Conservation (phyloP, 2,113 vertebrate species). For the Canis aureus region DNA sequence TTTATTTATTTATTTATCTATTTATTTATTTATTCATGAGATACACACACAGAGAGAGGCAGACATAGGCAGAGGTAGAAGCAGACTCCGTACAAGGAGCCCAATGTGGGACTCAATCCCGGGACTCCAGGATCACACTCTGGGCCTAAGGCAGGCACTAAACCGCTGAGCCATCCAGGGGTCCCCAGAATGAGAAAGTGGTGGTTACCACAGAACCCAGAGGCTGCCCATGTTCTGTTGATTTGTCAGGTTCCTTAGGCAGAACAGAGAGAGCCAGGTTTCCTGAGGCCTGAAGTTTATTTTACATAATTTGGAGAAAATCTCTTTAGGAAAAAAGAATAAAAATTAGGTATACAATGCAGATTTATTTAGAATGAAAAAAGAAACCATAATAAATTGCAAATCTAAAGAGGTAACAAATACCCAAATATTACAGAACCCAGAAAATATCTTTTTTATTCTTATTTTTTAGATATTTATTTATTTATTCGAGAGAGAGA, state of each 20-base stretch:
- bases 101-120: too few relatives aligned
- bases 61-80: too few relatives aligned
- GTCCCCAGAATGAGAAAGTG: not conserved
- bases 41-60: too few relatives aligned
- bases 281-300: not conserved
- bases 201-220: not conserved
- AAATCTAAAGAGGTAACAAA: conserved; percentile 9
- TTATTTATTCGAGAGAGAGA: not conserved
- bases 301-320: not conserved
- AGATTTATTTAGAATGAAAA: conserved; percentile 1
- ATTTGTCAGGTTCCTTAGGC: not conserved
- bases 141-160: too few relatives aligned
- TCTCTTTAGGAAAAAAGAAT: not conserved
- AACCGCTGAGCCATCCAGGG: too few relatives aligned
- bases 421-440: not conserved
- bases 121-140: too few relatives aligned
- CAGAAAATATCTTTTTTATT: not conserved
- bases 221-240: not conserved
- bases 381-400: not conserved
- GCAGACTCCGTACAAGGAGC: too few relatives aligned
- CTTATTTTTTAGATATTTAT: not conserved
- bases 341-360: not conserved
- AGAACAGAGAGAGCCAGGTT: not conserved
- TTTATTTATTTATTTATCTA: too few relatives aligned
- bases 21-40: too few relatives aligned